These are phyloP conservation scores for Formica selysi DNA, from an alignment of 1,140 invertebrate genomes.

Conservation along the genomic window DNA sequence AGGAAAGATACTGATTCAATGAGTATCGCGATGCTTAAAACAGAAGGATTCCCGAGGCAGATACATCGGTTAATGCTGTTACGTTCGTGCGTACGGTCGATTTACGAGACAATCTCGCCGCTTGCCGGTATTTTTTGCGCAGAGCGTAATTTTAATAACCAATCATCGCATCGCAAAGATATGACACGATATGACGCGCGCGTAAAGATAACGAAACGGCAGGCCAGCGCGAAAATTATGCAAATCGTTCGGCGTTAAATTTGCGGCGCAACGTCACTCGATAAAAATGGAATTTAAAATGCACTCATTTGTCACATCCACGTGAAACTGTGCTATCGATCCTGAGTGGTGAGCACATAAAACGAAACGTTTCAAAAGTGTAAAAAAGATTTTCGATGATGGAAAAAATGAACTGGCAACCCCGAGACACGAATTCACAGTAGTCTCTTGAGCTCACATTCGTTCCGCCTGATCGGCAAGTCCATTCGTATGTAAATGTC, in stretches of 20 bases:
- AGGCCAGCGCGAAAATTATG: conserved; percentile 46
- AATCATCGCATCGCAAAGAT: conserved; percentile 18
- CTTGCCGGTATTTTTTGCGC: conserved; percentile 1
- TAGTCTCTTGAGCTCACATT: conserved; percentile 1
- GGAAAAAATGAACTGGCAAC: background rate
- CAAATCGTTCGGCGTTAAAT: conserved; percentile 25
- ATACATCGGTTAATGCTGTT: conserved; percentile 41
- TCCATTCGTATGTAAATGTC: background rate
- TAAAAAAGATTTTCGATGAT: conserved; percentile 14
- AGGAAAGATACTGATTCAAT: conserved; percentile 38
- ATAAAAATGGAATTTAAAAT: conserved; percentile 50
- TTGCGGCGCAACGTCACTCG: conserved; percentile 29
- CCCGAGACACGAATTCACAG: conserved; percentile 5
- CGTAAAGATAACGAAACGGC: conserved; percentile 55
- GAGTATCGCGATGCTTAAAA: conserved; percentile 44
- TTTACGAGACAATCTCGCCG: conserved; percentile 29
- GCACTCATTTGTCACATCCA: conserved; percentile 43
- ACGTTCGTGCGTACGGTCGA: background rate
- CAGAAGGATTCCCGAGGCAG: background rate
- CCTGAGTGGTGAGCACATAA: conserved; percentile 39
- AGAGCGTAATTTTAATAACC: conserved; percentile 40
- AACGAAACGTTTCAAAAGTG: conserved; percentile 33
- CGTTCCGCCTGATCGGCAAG: conserved; percentile 24
- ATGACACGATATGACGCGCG: conserved; percentile 30
- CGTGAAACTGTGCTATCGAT: conserved; percentile 36